These are phyloP conservation scores for Hippocampus comes DNA, from an alignment of 2,113 vertebrate species.

Conservation along the genomic window DNA sequence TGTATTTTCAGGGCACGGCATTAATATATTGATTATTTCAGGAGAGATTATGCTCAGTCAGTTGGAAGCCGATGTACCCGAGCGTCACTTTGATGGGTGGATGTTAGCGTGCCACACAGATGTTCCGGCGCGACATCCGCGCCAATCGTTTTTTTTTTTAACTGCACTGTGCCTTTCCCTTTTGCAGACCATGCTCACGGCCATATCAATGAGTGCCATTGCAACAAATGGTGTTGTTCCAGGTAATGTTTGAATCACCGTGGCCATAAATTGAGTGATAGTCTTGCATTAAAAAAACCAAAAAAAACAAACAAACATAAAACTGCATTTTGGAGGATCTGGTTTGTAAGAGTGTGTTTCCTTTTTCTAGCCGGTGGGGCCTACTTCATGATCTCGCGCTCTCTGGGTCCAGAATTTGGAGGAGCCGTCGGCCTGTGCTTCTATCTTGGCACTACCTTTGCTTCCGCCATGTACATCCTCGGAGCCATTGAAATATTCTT, in stretches of 20 bases:
- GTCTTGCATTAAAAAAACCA: not conserved
- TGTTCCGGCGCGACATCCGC: not conserved
- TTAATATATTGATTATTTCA: not conserved
- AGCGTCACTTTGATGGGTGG: slow-evolving; percentile 1
- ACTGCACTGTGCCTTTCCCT: slow-evolving; percentile 7
- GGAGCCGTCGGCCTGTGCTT: slow-evolving; percentile 96
- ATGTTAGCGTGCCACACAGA: not conserved
- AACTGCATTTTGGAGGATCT: not conserved
- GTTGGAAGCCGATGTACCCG: not conserved
- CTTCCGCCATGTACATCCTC: slow-evolving; percentile 96
- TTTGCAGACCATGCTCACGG: slow-evolving; percentile 88
- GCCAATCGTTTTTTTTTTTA: not conserved
- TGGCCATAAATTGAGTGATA: not conserved
- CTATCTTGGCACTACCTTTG: slow-evolving; percentile 96
- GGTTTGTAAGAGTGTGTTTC: not conserved
- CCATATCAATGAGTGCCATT: slow-evolving; percentile 97
- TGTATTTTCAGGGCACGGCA: not conserved
- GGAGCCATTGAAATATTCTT: slow-evolving; percentile 96
- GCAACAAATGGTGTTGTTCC: slow-evolving; percentile 95
- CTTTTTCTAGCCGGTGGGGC: slow-evolving; percentile 85
- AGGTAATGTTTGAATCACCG: slow-evolving; percentile 67
- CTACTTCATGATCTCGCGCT: slow-evolving; percentile 98
- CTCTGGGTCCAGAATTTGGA: slow-evolving; percentile 94
- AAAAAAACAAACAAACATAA: not conserved
- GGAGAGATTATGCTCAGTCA: not conserved